phyloP scores from a whole-genome alignment of 1,140 invertebrate species.

The Galendromus occidentalis region DNA sequence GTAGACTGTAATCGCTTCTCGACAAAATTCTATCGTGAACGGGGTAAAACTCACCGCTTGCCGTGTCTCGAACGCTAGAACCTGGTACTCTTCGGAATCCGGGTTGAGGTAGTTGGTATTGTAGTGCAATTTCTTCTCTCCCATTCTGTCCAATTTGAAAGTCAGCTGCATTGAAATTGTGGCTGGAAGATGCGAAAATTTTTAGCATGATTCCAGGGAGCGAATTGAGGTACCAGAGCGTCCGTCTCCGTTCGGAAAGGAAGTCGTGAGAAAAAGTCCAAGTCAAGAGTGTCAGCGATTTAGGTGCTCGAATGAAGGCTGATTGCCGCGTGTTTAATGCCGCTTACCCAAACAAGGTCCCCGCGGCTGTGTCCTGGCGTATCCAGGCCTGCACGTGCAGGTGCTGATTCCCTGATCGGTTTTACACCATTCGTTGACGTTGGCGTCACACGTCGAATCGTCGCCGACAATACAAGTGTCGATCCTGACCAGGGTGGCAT shows the following conservation, averaged over 20 bases:
- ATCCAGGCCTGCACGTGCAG: slow-evolving; percentile 68
- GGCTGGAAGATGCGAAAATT: slow-evolving; percentile 25
- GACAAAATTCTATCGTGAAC: background rate
- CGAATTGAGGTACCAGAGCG: too few species aligned
- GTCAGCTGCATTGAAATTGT: slow-evolving; percentile 57
- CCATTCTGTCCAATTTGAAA: slow-evolving; percentile 56
- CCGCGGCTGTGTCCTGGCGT: slow-evolving; percentile 49
- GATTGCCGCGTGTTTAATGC: too few species aligned
- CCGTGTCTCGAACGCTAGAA: slow-evolving; percentile 57
- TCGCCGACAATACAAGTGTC: slow-evolving; percentile 86
- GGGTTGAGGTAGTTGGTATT: slow-evolving; percentile 46
- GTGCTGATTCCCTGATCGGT: slow-evolving; percentile 75
- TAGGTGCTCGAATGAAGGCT: too few species aligned
- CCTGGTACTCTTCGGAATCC: slow-evolving; percentile 55
- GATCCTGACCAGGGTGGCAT: slow-evolving; percentile 36
- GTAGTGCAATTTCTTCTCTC: slow-evolving; percentile 51
- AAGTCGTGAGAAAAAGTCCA: too few species aligned
- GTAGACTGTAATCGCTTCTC: too few species aligned
- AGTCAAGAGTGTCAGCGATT: too few species aligned
- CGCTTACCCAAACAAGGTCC: slow-evolving; percentile 50
- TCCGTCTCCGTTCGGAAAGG: too few species aligned
- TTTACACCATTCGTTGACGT: slow-evolving; percentile 63
- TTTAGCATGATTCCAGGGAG: background rate
- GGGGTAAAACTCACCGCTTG: slow-evolving; percentile 44
- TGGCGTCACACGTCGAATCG: slow-evolving; percentile 66